A percentile compares a stretch with the other conserved stretches of the same genome.
phyloP scores from a whole-genome alignment of 2,113 vertebrate species.

The Albula glossodonta region DNA sequence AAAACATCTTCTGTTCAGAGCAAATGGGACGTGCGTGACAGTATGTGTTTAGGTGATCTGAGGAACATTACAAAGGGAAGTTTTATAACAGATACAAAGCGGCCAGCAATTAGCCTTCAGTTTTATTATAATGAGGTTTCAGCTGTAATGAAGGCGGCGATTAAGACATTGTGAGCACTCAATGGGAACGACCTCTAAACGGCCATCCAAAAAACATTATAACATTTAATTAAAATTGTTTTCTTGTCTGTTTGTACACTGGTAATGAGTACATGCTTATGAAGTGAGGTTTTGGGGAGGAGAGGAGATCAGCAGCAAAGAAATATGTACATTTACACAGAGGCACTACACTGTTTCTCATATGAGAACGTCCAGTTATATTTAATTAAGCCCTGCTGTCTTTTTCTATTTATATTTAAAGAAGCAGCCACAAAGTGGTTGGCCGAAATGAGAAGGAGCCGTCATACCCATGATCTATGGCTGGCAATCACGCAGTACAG shows the following conservation, averaged over 20 bases:
- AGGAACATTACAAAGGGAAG: slow-evolving; percentile 3
- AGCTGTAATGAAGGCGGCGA: slow-evolving; percentile 30
- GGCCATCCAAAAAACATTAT: slow-evolving; percentile 16
- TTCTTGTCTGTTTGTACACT: slow-evolving; percentile 13
- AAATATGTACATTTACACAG: not conserved
- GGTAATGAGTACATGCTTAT: slow-evolving; percentile 26
- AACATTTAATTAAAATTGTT: slow-evolving; percentile 35
- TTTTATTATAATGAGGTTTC: slow-evolving; percentile 25
- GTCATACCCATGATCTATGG: not conserved
- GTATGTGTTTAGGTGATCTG: not conserved
- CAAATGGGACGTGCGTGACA: not conserved
- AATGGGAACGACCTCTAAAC: slow-evolving; percentile 18
- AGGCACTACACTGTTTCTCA: not conserved
- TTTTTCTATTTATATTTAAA: not conserved
- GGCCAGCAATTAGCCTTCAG: slow-evolving; percentile 8
- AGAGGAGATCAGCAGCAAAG: not conserved
- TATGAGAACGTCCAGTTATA: not conserved
- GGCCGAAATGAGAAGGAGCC: not conserved
- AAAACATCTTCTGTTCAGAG: not conserved
- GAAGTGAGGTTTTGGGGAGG: not conserved
- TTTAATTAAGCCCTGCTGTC: slow-evolving; percentile 19
- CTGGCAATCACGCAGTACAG: not conserved
- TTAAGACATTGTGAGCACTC: not conserved
- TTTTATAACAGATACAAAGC: not conserved
- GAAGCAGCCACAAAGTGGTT: not conserved